Conservation (phyloP, 2,113 vertebrate genomes). For the Rhinolophus sinicus region DNA sequence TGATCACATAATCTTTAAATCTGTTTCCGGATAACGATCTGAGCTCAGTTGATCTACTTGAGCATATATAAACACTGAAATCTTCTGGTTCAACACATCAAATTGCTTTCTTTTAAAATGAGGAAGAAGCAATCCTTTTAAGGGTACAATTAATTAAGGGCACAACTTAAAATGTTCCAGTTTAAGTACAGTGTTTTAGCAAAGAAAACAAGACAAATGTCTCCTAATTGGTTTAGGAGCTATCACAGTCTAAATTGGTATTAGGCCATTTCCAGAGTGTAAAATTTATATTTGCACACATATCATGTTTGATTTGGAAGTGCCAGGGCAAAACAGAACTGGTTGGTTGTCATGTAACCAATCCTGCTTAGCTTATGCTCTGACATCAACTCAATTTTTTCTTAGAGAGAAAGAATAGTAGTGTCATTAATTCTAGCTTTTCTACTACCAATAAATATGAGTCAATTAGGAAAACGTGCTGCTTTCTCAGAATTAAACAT, state of each 20-base stretch:
- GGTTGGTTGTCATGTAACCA: neutral
- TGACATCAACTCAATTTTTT: neutral
- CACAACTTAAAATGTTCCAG: conserved; percentile 78
- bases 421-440: neutral
- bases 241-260: neutral
- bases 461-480: neutral
- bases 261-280: neutral
- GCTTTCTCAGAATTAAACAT: neutral
- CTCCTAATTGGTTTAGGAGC: conserved; percentile 42
- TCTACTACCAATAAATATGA: neutral
- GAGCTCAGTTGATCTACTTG: conserved; percentile 58
- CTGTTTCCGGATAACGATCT: neutral
- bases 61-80: conserved; percentile 80
- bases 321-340: neutral
- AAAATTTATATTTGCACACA: neutral
- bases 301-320: neutral
- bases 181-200: conserved; percentile 72
- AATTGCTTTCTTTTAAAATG: conserved; percentile 79
- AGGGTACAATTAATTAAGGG: conserved; percentile 79
- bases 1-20: neutral
- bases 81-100: conserved; percentile 75
- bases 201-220: conserved; percentile 71
- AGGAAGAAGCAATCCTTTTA: conserved; percentile 80
- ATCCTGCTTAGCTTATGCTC: neutral
- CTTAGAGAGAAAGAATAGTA: neutral